A percentile compares a stretch with the other conserved stretches of the same genome.
phyloP scores from a whole-genome alignment of 2,888 invertebrate genomes.

The Erebia ligea region DNA sequence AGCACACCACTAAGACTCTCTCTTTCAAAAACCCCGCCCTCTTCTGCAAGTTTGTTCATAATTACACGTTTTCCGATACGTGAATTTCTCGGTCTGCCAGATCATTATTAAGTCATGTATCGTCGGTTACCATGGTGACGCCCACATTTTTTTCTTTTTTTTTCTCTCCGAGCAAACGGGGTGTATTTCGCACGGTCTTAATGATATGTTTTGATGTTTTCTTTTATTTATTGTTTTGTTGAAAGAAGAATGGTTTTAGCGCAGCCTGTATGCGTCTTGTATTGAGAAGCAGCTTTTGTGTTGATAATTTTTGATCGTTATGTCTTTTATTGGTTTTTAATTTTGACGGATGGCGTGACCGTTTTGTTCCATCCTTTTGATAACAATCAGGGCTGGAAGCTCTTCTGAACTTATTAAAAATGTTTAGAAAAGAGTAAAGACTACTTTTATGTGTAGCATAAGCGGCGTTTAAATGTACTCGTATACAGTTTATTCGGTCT shows the following conservation, averaged over 20 bases:
- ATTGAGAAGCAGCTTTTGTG: slow-evolving; percentile 26
- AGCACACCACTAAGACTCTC: slow-evolving; percentile 44
- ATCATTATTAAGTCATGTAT: slow-evolving; percentile 75
- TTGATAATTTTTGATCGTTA: slow-evolving; percentile 29
- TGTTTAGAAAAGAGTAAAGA: background rate
- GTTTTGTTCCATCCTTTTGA: background rate
- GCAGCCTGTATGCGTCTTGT: slow-evolving; percentile 22
- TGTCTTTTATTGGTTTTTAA: slow-evolving; percentile 34
- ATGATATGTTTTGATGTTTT: slow-evolving; percentile 62
- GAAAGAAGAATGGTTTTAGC: slow-evolving; percentile 39
- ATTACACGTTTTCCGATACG: slow-evolving; percentile 75
- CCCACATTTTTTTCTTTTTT: slow-evolving; percentile 58
- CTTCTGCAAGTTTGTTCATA: slow-evolving; percentile 61
- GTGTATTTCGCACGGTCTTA: slow-evolving; percentile 58
- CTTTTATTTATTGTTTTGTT: slow-evolving; percentile 37
- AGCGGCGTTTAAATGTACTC: background rate
- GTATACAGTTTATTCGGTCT: too few relatives aligned
- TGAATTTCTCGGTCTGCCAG: slow-evolving; percentile 64
- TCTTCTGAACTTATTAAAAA: background rate
- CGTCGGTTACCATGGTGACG: slow-evolving; percentile 68
- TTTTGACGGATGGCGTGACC: slow-evolving; percentile 30
- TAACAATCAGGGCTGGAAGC: background rate
- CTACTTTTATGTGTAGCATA: background rate
- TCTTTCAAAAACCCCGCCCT: slow-evolving; percentile 44
- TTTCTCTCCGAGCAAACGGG: slow-evolving; percentile 42